Base-by-base conservation (phyloP, 2,888 invertebrate species). In the Coelopa pilipes region DNA sequence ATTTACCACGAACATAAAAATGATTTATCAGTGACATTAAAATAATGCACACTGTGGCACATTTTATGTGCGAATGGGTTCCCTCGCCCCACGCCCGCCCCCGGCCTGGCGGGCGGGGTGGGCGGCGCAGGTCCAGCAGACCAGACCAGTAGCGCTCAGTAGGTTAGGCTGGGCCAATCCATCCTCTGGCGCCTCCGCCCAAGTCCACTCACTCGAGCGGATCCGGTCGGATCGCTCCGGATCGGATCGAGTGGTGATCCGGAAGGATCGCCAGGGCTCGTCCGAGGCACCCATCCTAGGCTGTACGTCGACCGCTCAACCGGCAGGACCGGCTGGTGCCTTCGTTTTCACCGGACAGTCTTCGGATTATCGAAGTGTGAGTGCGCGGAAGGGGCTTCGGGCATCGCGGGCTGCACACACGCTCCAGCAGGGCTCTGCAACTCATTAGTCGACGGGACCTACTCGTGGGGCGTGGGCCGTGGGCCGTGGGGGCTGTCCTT, bases 61-160 rank as follows among this genome's bases (percentile, higher is more conserved):
- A 85, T 85, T 85, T 86, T 85, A 86, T 85, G 86, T 86, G 85
- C 86, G 85, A 85, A 85, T 85, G 86, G 85, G 83, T 85, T n/a
- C 85, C 65, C 83, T 84, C 84, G 84, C 85, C 83, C 81, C 53
- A 13, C n/a, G 45, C 45, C 34, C 21, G 19, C 34, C 4, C 34
- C n/a, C n/a, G n/a, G n/a, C n/a, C n/a, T n/a, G n/a, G n/a, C n/a
- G n/a, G n/a, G n/a, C n/a, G n/a, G n/a, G n/a, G n/a, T n/a, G n/a
- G n/a, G n/a, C n/a, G n/a, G n/a, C n/a, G n/a, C n/a, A n/a, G n/a
- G n/a, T n/a, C n/a, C n/a, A n/a, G n/a, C n/a, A n/a, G n/a, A n/a
- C n/a, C n/a, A n/a, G n/a, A n/a, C n/a, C n/a, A n/a, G n/a, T n/a
- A n/a, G n/a, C n/a, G n/a, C n/a, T n/a, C n/a, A n/a, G n/a, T n/a